Evolutionary conservation across 2,113 vertebrate species (phyloP), one percentile per base, ranked within the genome.

Genomic region (Labrus mixtus): DNA sequence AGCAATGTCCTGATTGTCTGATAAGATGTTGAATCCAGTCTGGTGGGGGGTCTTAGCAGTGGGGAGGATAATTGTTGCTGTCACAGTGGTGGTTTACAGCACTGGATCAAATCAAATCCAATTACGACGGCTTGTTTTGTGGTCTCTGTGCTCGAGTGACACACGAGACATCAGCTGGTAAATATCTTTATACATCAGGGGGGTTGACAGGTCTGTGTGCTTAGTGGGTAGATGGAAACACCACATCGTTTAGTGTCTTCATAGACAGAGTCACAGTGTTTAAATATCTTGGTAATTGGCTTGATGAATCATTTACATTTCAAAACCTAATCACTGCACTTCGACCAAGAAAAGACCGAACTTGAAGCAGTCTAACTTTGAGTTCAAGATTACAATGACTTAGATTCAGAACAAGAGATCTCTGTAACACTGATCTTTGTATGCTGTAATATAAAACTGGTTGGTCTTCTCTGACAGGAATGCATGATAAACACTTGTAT

Each of bases 1-100:
- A 81, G 74, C 79, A 63, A 77, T 86, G 88, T 91, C 82, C 80
- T 84, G 91, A 92, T 90, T 82, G 85, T 88, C 85, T 82, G 91
- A 91, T 91, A 89, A 87, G 83, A 91, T 84, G 83, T 62, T 68
- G 78, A 89, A 87, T 77, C 86, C 86, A 77, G 87, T 86, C 75
- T 75, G 51, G 16, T 70, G 62, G 53, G 64, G 60, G 73, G 61
- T 16, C 68, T 57, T 22, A 5, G 75, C 62, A 68, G 68, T 39
- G 17, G 46, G 59, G 70, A 86, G 63, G 73, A 79, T 85, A 87
- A 88, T 90, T 79, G 85, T 81, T 63, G 15, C 75, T 68, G 87
- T 90, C 87, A 89, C 87, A 76, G 66, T 50, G 67, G 53, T 9
- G 54, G 63, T 87, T 87, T 80, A 48, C 63, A 61, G 63, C 60